These are phyloP conservation scores for Anticlea derivata DNA, from an alignment of 2,888 invertebrate species.

Conservation along the genomic window DNA sequence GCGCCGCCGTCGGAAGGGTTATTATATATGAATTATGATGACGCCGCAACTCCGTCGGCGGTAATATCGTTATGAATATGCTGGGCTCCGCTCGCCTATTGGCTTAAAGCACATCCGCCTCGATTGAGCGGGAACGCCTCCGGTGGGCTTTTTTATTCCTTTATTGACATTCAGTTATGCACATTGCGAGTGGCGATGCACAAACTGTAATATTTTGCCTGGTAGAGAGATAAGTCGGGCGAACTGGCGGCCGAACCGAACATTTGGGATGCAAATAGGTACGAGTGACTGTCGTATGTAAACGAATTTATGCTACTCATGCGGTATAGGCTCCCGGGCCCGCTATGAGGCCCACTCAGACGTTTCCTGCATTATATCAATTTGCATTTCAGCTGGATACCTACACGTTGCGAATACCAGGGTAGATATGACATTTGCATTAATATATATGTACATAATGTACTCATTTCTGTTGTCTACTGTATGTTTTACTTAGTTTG, in stretches of 20 bases:
- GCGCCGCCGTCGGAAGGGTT: slow-evolving; percentile 78
- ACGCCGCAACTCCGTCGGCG: slow-evolving; percentile 77
- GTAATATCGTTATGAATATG: slow-evolving; percentile 85
- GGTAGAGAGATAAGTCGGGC: slow-evolving; percentile 73
- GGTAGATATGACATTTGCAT: slow-evolving; percentile 44
- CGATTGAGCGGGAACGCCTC: slow-evolving; percentile 78
- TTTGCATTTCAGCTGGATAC: slow-evolving; percentile 77
- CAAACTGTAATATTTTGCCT: slow-evolving; percentile 82
- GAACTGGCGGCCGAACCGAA: slow-evolving; percentile 71
- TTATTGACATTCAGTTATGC: slow-evolving; percentile 83
- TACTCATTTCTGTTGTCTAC: slow-evolving; percentile 32
- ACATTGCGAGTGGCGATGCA: slow-evolving; percentile 79
- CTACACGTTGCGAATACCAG: slow-evolving; percentile 37
- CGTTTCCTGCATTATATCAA: slow-evolving; percentile 83
- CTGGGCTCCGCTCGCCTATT: slow-evolving; percentile 77
- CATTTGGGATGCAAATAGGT: slow-evolving; percentile 81
- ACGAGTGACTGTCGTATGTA: slow-evolving; percentile 80
- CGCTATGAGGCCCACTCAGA: slow-evolving; percentile 83
- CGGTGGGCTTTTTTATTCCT: slow-evolving; percentile 80
- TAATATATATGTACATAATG: slow-evolving; percentile 36
- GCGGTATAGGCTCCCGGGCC: slow-evolving; percentile 73
- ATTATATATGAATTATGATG: slow-evolving; percentile 85
- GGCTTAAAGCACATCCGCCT: slow-evolving; percentile 80
- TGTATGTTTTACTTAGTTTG: slow-evolving; percentile 34
- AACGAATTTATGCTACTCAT: slow-evolving; percentile 82